Base-by-base conservation (phyloP, 2,888 invertebrate species). In the Sycophila texana region DNA sequence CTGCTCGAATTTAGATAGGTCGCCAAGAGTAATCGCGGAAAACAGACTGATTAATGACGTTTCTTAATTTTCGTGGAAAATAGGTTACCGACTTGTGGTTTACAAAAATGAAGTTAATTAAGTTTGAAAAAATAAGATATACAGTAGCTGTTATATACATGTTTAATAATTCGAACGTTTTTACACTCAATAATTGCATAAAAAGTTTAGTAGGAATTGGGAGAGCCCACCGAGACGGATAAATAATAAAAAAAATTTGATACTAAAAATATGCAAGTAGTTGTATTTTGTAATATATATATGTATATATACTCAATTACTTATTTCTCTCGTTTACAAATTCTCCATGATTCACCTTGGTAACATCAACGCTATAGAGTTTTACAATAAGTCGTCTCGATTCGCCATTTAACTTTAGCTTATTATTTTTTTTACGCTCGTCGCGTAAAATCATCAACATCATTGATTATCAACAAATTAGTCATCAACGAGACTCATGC, bases 161-260 rank as follows among this genome's bases (percentile, higher is more conserved):
- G 2, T 39, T 39, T 39, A 39, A 5, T 39, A 39, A 39, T 39
- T 39, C 39, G 39, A 39, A 39, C 10, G 39, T 10, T 39, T 10
- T 39, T 10, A 39, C 7, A 10, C 10, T 39, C 10, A 7, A 5
- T 39, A 39, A 39, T 26, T 3, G 26, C 26, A 26, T 26, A 10
- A 39, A 39, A 39, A 39, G 0, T 39, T 39, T 39, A 39, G 10
- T 39, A 39, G 7, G 10, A 39, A 53, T 30, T 53, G 78, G 66
- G 47, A 51, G n/a, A 75, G 74, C 78, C 74, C 71, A 76, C 82
- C 63, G 51, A 51, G n/a, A 82, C 84, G 83, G 85, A 85, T 85
- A 84, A 82, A 85, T 86, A 86, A 85, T 86, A 87, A 81, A 81
- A 81, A 86, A 86, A 83, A 80, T 80, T 78, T 78, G 66, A 75